These are phyloP conservation scores for Colletes collaris DNA, from an alignment of 2,888 invertebrate species.

Conservation along the genomic window DNA sequence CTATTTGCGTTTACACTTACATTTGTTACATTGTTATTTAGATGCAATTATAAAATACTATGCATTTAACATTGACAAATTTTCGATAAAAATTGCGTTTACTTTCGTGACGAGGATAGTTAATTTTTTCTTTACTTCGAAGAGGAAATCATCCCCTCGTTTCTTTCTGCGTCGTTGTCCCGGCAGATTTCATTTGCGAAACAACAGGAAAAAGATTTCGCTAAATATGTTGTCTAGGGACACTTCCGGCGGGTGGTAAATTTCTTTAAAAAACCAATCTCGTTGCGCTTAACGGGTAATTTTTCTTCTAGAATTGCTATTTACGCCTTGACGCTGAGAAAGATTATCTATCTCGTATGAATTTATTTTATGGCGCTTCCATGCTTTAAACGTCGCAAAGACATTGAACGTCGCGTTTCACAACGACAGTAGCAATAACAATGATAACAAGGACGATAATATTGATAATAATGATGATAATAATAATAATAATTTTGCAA, in stretches of 20 bases:
- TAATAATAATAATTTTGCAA: no score
- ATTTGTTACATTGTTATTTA: no score
- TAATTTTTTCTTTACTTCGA: slow-evolving; percentile 50
- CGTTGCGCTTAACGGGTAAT: slow-evolving; percentile 65
- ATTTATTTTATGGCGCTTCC: background rate
- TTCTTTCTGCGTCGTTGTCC: slow-evolving; percentile 22
- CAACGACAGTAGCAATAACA: no score
- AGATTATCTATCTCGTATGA: slow-evolving; percentile 23
- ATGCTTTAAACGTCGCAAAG: background rate
- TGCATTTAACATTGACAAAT: no score
- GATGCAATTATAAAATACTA: no score
- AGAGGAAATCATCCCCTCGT: slow-evolving; percentile 12
- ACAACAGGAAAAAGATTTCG: slow-evolving; percentile 24
- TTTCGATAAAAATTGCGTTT: slow-evolving; percentile 48
- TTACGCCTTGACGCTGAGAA: slow-evolving; percentile 46
- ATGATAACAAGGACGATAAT: no score
- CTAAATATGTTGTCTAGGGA: slow-evolving; percentile 34
- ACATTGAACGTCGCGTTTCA: background rate
- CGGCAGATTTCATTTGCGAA: slow-evolving; percentile 7
- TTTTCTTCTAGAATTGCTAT: slow-evolving; percentile 68
- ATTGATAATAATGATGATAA: no score
- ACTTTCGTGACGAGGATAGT: slow-evolving; percentile 51
- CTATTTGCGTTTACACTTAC: no score
- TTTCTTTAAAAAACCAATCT: slow-evolving; percentile 74
- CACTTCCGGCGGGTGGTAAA: slow-evolving; percentile 61